Evolutionary conservation across 1,140 invertebrate genomes (phyloP).

Genomic region (Heliothis subflexa): DNA sequence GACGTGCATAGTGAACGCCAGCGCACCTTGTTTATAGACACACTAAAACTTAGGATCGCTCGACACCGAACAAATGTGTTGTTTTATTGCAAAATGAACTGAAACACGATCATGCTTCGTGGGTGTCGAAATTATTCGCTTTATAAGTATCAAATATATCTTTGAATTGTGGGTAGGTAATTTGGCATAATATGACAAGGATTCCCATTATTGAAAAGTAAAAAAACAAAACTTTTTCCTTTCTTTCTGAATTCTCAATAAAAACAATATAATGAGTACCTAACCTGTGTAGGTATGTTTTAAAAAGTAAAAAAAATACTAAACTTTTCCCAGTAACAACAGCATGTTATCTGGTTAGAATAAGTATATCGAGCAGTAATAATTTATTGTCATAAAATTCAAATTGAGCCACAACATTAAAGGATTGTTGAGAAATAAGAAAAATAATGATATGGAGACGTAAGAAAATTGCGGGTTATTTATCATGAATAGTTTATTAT

Average conservation of each 20-base stretch:
- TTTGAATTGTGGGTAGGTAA: not conserved
- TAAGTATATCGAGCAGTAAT: slow-evolving; percentile 8
- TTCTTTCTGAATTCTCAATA: too few relatives aligned
- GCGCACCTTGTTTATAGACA: slow-evolving; percentile 3
- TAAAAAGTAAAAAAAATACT: too few relatives aligned
- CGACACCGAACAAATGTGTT: not conserved
- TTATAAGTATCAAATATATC: not conserved
- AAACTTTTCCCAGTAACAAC: too few relatives aligned
- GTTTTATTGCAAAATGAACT: not conserved
- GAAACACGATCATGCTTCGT: not conserved
- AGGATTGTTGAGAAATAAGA: slow-evolving; percentile 18
- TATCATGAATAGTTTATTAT: slow-evolving; percentile 43
- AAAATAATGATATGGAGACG: slow-evolving; percentile 32
- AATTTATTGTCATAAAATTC: slow-evolving; percentile 32
- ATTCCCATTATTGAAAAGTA: too few relatives aligned
- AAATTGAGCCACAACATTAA: slow-evolving; percentile 35
- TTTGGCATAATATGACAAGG: not conserved
- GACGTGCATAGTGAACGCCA: slow-evolving; percentile 33
- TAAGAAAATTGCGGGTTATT: slow-evolving; percentile 32
- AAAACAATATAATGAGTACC: too few relatives aligned
- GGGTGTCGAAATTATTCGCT: not conserved
- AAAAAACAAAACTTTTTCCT: too few relatives aligned
- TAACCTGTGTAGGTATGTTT: too few relatives aligned
- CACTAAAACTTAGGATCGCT: slow-evolving; percentile 15
- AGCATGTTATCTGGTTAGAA: not conserved